phyloP scores from a whole-genome alignment of 2,797 vertebrate genomes.

The Telmatherina bonti region DNA sequence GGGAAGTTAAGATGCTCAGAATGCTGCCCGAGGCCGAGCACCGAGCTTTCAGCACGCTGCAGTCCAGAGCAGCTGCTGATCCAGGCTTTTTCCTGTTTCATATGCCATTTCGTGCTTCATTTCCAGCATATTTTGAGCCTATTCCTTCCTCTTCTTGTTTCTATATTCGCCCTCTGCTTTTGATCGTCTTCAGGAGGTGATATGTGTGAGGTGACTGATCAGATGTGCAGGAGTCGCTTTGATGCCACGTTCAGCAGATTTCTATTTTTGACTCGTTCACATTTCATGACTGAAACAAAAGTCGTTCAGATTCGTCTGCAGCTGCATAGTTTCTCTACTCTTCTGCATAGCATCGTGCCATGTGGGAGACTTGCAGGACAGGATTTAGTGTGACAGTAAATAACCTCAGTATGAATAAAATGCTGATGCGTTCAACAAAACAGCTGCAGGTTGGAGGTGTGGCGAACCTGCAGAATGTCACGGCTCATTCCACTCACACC shows the following conservation, averaged over 20 bases:
- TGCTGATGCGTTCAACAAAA: background rate
- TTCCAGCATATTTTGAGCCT: background rate
- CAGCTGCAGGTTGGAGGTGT: slow-evolving; percentile 22
- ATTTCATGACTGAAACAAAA: background rate
- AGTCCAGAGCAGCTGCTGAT: slow-evolving; percentile 28
- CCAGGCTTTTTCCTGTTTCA: slow-evolving; percentile 12
- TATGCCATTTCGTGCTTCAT: slow-evolving; percentile 8
- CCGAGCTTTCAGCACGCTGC: background rate
- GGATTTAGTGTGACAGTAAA: background rate
- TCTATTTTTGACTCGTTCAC: background rate
- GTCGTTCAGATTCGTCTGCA: background rate
- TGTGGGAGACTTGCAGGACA: background rate
- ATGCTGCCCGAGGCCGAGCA: slow-evolving; percentile 23
- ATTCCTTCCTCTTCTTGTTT: no score
- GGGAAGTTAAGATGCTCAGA: slow-evolving; percentile 5
- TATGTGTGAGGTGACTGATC: background rate
- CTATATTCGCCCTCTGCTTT: background rate
- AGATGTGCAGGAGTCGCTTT: background rate
- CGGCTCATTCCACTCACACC: background rate
- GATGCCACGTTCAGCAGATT: background rate
- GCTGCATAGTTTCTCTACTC: background rate
- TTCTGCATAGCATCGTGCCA: background rate
- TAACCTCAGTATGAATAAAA: slow-evolving; percentile 5
- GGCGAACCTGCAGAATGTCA: slow-evolving; percentile 11
- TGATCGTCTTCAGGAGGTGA: background rate